phyloP scores from a whole-genome alignment of 35 echinoderm and acorn worm species.

The Anneissia japonica region DNA sequence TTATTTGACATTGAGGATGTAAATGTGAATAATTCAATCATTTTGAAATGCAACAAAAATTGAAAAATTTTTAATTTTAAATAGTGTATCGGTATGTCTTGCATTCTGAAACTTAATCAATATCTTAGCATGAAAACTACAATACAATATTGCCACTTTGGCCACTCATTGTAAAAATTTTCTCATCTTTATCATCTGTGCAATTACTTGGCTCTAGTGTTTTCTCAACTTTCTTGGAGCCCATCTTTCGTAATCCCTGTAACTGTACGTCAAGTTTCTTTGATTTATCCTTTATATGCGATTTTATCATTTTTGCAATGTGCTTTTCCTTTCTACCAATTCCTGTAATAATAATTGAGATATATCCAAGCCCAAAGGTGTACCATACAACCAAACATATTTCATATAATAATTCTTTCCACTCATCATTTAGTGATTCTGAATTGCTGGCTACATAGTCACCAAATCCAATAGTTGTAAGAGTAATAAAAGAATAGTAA shows the following conservation, averaged over 20 bases:
- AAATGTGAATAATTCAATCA: no score
- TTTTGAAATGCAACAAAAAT: no score
- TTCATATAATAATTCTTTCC: neutral
- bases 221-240: neutral
- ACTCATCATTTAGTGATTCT: neutral
- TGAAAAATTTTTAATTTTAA: no score
- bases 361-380: neutral
- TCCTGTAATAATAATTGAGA: neutral
- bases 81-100: no score
- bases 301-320: neutral
- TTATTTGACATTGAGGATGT: no score
- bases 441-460: conserved; percentile 45
- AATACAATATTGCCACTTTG: neutral
- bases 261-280: neutral
- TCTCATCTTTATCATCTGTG: neutral
- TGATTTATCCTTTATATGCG: neutral
- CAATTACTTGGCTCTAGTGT: neutral
- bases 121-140: neutral
- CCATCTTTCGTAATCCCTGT: neutral
- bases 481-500: conserved; percentile 82
- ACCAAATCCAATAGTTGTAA: conserved; percentile 94
- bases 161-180: neutral
- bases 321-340: neutral
- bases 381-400: neutral
- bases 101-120: no score